Percentiles rank a stretch among this genome's conserved stretches.
Evolutionary conservation across 1,140 invertebrate genomes (phyloP).

Genomic region (Drosophila kanapiae): DNA sequence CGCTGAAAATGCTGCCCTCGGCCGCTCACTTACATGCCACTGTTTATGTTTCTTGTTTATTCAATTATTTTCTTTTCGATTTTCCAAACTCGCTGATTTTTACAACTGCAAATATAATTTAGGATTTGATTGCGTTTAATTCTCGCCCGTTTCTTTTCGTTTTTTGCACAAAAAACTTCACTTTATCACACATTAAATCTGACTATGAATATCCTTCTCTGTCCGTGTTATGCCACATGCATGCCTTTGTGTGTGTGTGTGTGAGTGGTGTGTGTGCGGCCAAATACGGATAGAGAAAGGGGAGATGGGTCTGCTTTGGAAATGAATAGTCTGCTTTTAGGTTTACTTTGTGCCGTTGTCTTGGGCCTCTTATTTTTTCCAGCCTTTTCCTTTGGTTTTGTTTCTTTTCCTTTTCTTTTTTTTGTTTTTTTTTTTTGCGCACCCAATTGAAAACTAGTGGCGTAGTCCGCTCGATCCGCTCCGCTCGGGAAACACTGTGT

Average conservation of each 20-base stretch:
- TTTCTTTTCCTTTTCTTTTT: constrained; percentile 14
- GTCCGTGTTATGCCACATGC: constrained; percentile 47
- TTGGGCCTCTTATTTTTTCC: constrained; percentile 22
- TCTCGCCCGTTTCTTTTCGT: neutral
- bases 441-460: constrained; percentile 40
- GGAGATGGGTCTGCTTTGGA: constrained; percentile 10
- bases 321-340: constrained; percentile 47
- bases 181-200: constrained; percentile 38
- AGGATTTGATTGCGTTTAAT: constrained; percentile 13
- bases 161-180: constrained; percentile 37
- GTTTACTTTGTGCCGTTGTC: constrained; percentile 28
- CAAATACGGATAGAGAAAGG: constrained; percentile 14
- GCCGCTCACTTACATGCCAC: constrained; percentile 63
- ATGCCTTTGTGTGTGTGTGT: constrained; percentile 26
- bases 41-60: constrained; percentile 38
- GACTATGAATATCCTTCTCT: constrained; percentile 33
- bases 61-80: constrained; percentile 12
- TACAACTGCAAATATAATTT: constrained; percentile 32
- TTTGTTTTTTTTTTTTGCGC: constrained; percentile 34
- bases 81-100: constrained; percentile 11
- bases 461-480: constrained; percentile 48
- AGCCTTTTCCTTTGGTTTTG: constrained; percentile 19
- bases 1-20: constrained; percentile 22
- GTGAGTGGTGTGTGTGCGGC: constrained; percentile 23
- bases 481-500: constrained; percentile 46